Base-by-base conservation (phyloP, 2,113 vertebrate species). In the Felis catus region DNA sequence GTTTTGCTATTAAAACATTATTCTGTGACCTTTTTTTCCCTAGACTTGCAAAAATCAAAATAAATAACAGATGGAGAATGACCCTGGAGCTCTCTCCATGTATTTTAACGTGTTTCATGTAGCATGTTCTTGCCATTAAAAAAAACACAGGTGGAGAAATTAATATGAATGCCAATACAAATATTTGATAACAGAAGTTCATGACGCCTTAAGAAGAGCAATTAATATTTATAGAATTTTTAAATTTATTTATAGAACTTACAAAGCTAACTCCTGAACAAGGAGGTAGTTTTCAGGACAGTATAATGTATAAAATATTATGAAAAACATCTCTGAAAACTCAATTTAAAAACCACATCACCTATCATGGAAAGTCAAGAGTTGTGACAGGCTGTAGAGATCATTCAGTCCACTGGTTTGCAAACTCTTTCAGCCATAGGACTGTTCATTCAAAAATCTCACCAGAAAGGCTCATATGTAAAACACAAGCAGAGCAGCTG, bases 141-240 rank as follows among this genome's bases (percentile, higher is more conserved):
- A 97, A 98, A 98, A 98, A 98, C 25, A 94, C 41, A 98, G 95
- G 95, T 89, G 89, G 39, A 66, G 68, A 88, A 97, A 98, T 95
- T 93, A 95, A 48, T 88, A 95, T 89, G 33, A 95, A 94, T 95
- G 89, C 91, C 96, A 98, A 93, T 93, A 98, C 97, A 98, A 98
- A 98, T 95, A 94, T 96, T 97, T 98, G 93, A 92, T 92, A 98
- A 98, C 89, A 97, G 92, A 98, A 95, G 21, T 12, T 78, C 51
- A 51, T 86, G 33, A 97, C 95, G 78, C 86, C 21, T 96, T 85
- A 91, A 97, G 68, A 91, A 89, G 61, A 82, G 53, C 0, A 98
- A 97, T 41, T 96, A 94, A 97, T 96, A 96, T 31, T 84, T 41
- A 95, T 27, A 96, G 25, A 5, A 97, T 6, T 0, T 98, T 45